Conservation (phyloP, 2,888 invertebrate species). For the Taenaris catops region DNA sequence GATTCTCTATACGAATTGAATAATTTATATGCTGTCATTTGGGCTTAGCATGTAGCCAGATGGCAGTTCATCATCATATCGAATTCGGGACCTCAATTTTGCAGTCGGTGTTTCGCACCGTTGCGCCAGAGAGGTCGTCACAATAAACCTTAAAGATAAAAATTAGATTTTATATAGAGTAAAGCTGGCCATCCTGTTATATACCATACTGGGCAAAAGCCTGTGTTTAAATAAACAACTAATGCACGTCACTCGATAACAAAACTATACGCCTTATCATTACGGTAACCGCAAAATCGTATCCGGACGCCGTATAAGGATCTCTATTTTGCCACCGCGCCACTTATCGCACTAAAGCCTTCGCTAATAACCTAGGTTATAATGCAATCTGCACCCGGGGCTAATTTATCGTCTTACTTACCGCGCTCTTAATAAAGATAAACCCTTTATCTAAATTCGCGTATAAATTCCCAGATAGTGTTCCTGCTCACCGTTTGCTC, state of each 20-base stretch:
- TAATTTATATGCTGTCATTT: too few species aligned
- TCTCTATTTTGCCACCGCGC: slow-evolving; percentile 55
- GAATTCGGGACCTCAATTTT: too few species aligned
- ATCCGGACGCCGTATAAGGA: slow-evolving; percentile 54
- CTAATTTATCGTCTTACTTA: slow-evolving; percentile 37
- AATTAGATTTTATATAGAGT: too few species aligned
- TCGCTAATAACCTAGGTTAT: slow-evolving; percentile 47
- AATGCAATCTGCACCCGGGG: slow-evolving; percentile 30
- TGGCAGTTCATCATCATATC: too few species aligned
- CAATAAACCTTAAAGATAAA: too few species aligned
- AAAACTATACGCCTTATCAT: slow-evolving; percentile 16
- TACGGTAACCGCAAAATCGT: slow-evolving; percentile 38
- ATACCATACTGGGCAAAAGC: too few species aligned
- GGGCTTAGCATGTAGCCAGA: too few species aligned
- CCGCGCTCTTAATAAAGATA: slow-evolving; percentile 35
- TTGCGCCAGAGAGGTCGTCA: too few species aligned
- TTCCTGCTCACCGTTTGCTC: slow-evolving; percentile 19
- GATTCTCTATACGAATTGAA: too few species aligned
- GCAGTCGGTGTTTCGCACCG: too few species aligned
- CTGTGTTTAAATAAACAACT: too few species aligned
- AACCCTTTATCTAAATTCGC: slow-evolving; percentile 28
- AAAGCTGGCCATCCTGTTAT: too few species aligned
- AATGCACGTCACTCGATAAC: slow-evolving; percentile 1
- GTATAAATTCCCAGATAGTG: slow-evolving; percentile 28
- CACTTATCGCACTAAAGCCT: slow-evolving; percentile 60